phyloP scores from a whole-genome alignment of 2,888 invertebrate genomes.

The Drosophila mimica region DNA sequence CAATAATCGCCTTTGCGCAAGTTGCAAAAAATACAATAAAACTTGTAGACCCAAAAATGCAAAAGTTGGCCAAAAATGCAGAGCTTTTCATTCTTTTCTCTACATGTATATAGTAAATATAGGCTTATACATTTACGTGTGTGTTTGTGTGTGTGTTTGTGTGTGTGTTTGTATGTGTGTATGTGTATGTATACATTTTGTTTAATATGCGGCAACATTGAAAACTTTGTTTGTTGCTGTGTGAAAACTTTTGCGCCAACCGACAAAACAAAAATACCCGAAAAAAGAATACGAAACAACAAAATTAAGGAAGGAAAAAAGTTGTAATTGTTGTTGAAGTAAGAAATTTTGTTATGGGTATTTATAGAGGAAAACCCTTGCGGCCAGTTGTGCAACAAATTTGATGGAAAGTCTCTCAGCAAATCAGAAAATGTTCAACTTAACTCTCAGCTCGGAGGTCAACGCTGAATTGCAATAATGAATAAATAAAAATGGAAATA shows the following conservation, averaged over 20 bases:
- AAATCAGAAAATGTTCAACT: slow-evolving; percentile 32
- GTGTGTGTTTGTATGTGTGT: background rate
- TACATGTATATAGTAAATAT: slow-evolving; percentile 18
- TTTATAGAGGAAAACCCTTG: slow-evolving; percentile 56
- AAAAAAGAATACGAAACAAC: slow-evolving; percentile 17
- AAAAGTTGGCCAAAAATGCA: slow-evolving; percentile 61
- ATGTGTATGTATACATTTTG: slow-evolving; percentile 44
- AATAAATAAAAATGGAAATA: background rate
- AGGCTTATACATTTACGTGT: slow-evolving; percentile 18
- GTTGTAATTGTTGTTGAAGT: slow-evolving; percentile 78
- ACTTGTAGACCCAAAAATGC: slow-evolving; percentile 58
- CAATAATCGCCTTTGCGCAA: slow-evolving; percentile 29
- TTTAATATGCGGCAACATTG: slow-evolving; percentile 75
- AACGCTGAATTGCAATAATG: background rate
- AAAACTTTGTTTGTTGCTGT: slow-evolving; percentile 62
- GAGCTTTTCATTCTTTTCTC: slow-evolving; percentile 37
- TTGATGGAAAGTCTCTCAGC: slow-evolving; percentile 42
- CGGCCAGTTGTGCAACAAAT: slow-evolving; percentile 34
- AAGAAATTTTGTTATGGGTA: slow-evolving; percentile 66
- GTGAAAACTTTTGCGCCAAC: slow-evolving; percentile 60
- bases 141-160: slow-evolving; percentile 7
- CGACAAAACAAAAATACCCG: slow-evolving; percentile 43
- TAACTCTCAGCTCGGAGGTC: slow-evolving; percentile 1
- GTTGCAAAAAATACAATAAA: slow-evolving; percentile 54
- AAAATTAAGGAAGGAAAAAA: slow-evolving; percentile 46